phyloP scores from a whole-genome alignment of 2,113 vertebrate genomes.

The Antechinus flavipes region DNA sequence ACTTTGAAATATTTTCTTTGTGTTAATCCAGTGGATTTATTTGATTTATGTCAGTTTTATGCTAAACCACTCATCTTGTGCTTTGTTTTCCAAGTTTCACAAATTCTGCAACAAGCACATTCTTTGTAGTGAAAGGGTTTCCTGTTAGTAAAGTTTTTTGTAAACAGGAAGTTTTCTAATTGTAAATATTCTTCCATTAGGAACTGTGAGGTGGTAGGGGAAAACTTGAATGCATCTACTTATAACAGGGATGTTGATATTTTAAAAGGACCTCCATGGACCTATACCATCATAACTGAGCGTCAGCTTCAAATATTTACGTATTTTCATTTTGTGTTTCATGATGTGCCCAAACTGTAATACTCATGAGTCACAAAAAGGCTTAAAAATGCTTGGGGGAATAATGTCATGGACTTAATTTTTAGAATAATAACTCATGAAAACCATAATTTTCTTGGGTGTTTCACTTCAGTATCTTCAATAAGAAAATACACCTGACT shows the following conservation, averaged over 20 bases:
- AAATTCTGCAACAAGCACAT: background rate
- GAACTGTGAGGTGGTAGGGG: background rate
- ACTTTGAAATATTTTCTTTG: background rate
- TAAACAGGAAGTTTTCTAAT: background rate
- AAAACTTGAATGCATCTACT: background rate
- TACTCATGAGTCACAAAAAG: background rate
- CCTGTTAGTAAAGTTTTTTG: background rate
- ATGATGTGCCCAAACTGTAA: background rate
- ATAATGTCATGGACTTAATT: background rate
- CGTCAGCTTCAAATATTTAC: background rate
- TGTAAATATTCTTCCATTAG: background rate
- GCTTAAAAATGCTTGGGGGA: background rate
- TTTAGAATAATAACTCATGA: constrained; percentile 1
- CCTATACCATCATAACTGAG: background rate
- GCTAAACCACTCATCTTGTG: background rate
- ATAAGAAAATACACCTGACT: background rate
- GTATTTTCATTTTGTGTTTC: background rate
- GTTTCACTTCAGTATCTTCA: background rate
- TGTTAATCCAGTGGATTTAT: background rate
- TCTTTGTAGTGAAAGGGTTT: background rate
- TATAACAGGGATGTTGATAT: background rate
- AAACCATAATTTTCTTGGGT: constrained; percentile 8
- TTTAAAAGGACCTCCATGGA: background rate
- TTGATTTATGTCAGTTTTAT: background rate
- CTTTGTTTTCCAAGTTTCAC: background rate